Evolutionary conservation across 35 echinoderm and acorn worm genomes (phyloP), one percentile per base, ranked within the genome.

Genomic region (Strongylocentrotus purpuratus): DNA sequence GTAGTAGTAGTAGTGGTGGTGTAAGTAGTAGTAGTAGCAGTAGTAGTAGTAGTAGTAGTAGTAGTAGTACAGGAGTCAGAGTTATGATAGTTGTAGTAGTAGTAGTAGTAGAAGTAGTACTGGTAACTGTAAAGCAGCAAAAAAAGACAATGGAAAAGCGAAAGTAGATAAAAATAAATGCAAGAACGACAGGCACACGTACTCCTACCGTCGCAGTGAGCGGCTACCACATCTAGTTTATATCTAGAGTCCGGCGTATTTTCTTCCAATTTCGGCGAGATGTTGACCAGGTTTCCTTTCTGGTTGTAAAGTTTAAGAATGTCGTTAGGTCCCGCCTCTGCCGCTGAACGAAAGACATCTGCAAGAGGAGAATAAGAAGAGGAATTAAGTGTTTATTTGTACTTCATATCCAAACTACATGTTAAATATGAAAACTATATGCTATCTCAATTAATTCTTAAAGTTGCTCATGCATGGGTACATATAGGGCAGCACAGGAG

Each of bases 281-380:
- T 99, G 90, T 99, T 99, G 13, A 99, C 95, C 31, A 99, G 94
- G 90, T 97, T 99, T 48, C 97, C 98, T 88, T 92, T 97, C 25
- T 91, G 95, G 86, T 99, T 99, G 95, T 99, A 99, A 6, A 99
- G 94, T 90, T 99, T 99, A 12, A 99, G 96, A 31, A 99, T 99
- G 88, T 99, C 98, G 94, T 97, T 96, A 70, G 97, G 98, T 86
- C 98, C 97, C 18, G 97, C 98, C 95, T 99, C 98, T 94, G 98
- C 97, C 32, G 98, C 98, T 33, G 98, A 95, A 47, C 97, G 94
- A 90, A 99, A 99, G 58, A 96, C 95, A 95, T 99, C 98, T 99
- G 97, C 22, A 46, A 95, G 33, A 86, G 47, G 4, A 58, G 91
- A 7, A 18, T 7, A n/a, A 92, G 48, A 95, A 94, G 12, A 97